Evolutionary conservation across 1,140 invertebrate genomes (phyloP).

Genomic region (Drosophila watanabei): DNA sequence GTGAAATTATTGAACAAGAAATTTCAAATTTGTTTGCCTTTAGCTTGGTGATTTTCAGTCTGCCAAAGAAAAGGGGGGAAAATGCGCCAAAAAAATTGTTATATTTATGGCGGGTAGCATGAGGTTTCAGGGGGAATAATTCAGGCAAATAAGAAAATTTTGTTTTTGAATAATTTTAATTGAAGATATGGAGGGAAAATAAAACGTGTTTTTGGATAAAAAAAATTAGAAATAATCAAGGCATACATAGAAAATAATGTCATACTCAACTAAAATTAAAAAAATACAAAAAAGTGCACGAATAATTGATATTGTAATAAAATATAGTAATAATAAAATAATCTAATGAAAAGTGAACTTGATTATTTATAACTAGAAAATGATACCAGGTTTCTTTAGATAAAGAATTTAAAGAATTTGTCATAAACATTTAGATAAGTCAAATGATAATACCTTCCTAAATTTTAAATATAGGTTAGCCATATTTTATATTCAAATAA

Average conservation of each 20-base stretch:
- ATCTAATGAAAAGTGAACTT: neutral
- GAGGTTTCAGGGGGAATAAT: neutral
- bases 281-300: no score
- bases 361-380: neutral
- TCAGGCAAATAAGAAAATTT: neutral
- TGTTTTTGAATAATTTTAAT: neutral
- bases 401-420: neutral
- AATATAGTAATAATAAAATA: neutral
- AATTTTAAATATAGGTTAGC: no score
- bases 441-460: neutral
- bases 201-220: neutral
- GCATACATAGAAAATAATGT: neutral
- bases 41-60: constrained; percentile 17
- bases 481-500: neutral
- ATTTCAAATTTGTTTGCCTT: constrained; percentile 29
- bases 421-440: neutral
- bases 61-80: constrained; percentile 1
- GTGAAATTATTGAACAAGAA: constrained; percentile 83
- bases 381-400: neutral
- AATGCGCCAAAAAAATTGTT: constrained; percentile 30
- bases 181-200: no score
- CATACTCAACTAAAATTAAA: no score
- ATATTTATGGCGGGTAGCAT: constrained; percentile 22
- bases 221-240: neutral
- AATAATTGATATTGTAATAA: no score